These are phyloP conservation scores for Xiphophorus couchianus DNA, from an alignment of 2,113 vertebrate genomes.

Conservation along the genomic window DNA sequence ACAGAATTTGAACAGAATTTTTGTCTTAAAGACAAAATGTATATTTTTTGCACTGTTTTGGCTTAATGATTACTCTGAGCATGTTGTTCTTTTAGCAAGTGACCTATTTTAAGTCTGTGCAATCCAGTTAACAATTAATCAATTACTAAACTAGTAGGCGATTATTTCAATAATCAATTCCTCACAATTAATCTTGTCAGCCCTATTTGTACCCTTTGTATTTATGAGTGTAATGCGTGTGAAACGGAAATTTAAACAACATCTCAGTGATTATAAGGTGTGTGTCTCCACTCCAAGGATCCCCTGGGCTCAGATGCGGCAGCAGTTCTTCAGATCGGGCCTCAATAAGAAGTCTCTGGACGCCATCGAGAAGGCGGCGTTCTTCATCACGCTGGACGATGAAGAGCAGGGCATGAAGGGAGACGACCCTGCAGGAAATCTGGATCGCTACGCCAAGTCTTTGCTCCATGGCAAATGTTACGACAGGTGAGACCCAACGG, in stretches of 20 bases:
- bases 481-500: slow-evolving; percentile 79
- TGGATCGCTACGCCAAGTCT: slow-evolving; percentile 87
- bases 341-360: slow-evolving; percentile 81
- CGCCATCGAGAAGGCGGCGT: slow-evolving; percentile 85
- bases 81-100: no score
- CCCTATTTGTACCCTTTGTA: no score
- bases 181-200: no score
- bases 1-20: no score
- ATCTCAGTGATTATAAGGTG: neutral
- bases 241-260: neutral
- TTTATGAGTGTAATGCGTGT: neutral
- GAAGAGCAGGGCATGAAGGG: slow-evolving; percentile 84
- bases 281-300: slow-evolving; percentile 63
- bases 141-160: no score
- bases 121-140: no score
- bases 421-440: slow-evolving; percentile 78
- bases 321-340: slow-evolving; percentile 78
- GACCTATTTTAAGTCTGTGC: no score
- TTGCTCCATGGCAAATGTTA: slow-evolving; percentile 88
- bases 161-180: no score
- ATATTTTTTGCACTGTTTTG: no score
- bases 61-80: no score
- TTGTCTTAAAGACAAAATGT: no score
- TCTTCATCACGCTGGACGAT: slow-evolving; percentile 86
- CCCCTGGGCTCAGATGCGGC: slow-evolving; percentile 82